Evolutionary conservation across 2,113 vertebrate genomes (phyloP), one percentile per base, ranked within the genome.

Genomic region (Alligator sinensis): DNA sequence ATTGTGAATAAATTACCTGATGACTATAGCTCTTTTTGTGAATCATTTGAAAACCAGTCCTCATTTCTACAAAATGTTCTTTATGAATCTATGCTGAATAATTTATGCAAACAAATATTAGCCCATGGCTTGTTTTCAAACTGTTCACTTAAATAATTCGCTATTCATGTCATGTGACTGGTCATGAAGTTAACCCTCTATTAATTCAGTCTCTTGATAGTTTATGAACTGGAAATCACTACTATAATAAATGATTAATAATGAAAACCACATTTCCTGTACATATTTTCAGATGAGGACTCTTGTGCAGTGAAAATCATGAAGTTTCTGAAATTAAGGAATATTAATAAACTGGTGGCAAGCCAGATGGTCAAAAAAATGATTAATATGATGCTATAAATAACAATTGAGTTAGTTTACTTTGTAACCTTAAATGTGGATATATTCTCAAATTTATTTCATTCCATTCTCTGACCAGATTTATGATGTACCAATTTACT

Each of bases 31-130:
- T 77, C 60, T 86, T 12, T 47, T 60, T 12, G 11, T 47, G 76
- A 92, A 83, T 83, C 0, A 76, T 94, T 93, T 91, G 58, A 60
- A 78, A 95, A 95, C 54, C 81, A 80, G 91, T 88, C n/a, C 24
- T 60, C 24, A 89, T 83, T 96, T 86, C 85, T 74, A 87, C 64
- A 90, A 95, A 94, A 93, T 92, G 84, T 86, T 16, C 84, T 88
- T 92, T 91, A 94, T 91, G 63, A 76, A 59, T 93, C 85, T 86
- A 61, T 79, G 25, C 28, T 95, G 77, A 96, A 90, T 66, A 80
- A 64, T 88, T 94, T 91, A 81, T 25, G 6, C 38, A 95, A 96
- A 91, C 86, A 95, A 95, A 89, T 95, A 97, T 96, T 91, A 94
- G 82, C 68, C 80, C 15, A 55, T 86, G 80, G 80, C 80, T 97